These are phyloP conservation scores for Philereme vetulata DNA, from an alignment of 2,888 invertebrate genomes.

Conservation along the genomic window DNA sequence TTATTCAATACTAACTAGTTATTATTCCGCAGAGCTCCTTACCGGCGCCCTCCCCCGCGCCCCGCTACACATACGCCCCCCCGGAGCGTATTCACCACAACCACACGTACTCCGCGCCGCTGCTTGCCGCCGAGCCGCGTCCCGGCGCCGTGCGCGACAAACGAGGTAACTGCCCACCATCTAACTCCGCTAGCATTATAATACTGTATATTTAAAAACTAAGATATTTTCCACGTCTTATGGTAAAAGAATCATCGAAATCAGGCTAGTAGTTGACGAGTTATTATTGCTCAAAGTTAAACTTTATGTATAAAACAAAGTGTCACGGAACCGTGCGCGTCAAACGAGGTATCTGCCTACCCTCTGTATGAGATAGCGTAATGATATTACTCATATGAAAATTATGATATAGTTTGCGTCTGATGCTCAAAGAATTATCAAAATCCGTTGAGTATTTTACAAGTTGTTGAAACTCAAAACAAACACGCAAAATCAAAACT, in stretches of 20 bases:
- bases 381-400: neutral
- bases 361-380: neutral
- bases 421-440: neutral
- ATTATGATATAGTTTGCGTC: neutral
- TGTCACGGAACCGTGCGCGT: neutral
- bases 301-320: neutral
- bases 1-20: neutral
- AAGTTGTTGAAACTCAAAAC: neutral
- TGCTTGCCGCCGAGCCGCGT: slow-evolving; percentile 68
- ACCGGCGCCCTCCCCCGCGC: slow-evolving; percentile 28
- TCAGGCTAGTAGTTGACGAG: neutral
- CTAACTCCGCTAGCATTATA: neutral
- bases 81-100: slow-evolving; percentile 90
- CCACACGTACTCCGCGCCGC: slow-evolving; percentile 93
- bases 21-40: slow-evolving; percentile 19
- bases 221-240: slow-evolving; percentile 3
- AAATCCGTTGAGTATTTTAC: slow-evolving; percentile 1
- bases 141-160: slow-evolving; percentile 88
- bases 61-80: slow-evolving; percentile 59
- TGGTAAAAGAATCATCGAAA: neutral
- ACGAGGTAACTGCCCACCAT: slow-evolving; percentile 68
- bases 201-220: neutral
- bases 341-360: neutral
- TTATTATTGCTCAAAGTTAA: neutral
- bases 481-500: neutral